Evolutionary conservation across 2,113 vertebrate genomes (phyloP).

Genomic region (Aspidoscelis tigris): DNA sequence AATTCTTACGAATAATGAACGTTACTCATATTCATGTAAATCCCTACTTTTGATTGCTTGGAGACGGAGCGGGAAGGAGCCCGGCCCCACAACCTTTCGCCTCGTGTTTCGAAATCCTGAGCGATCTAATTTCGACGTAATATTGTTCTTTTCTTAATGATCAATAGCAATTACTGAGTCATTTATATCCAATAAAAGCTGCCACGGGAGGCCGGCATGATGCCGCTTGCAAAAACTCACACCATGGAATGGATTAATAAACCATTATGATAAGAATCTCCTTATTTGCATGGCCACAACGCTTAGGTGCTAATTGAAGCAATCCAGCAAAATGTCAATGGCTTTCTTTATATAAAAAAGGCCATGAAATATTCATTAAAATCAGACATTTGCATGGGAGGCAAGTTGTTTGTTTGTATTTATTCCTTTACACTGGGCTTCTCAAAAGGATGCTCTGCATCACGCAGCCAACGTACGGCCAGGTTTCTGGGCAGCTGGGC

Average conservation of each 20-base stretch:
- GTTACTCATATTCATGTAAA: too few species aligned
- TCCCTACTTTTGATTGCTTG: neutral
- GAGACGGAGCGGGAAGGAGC: neutral
- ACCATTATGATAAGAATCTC: slow-evolving; percentile 77
- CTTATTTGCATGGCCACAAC: slow-evolving; percentile 72
- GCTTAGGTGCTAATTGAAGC: slow-evolving; percentile 77
- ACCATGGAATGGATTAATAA: slow-evolving; percentile 77
- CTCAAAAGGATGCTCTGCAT: neutral
- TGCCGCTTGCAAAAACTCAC: slow-evolving; percentile 54
- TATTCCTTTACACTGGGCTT: slow-evolving; percentile 52
- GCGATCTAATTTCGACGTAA: slow-evolving; percentile 50
- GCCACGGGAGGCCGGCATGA: slow-evolving; percentile 64
- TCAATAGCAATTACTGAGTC: slow-evolving; percentile 71
- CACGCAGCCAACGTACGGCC: too few species aligned
- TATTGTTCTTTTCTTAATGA: slow-evolving; percentile 55
- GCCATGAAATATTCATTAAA: slow-evolving; percentile 73
- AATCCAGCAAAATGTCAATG: slow-evolving; percentile 80
- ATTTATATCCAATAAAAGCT: slow-evolving; percentile 72
- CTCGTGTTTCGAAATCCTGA: slow-evolving; percentile 30
- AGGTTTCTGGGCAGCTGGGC: too few species aligned
- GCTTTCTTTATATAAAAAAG: slow-evolving; percentile 45
- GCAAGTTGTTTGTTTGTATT: slow-evolving; percentile 42
- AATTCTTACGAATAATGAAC: too few species aligned
- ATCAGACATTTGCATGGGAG: slow-evolving; percentile 38
- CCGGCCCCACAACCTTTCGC: neutral